Evolutionary conservation across 2,888 invertebrate species (phyloP).

Genomic region (Drosophila macrospina): DNA sequence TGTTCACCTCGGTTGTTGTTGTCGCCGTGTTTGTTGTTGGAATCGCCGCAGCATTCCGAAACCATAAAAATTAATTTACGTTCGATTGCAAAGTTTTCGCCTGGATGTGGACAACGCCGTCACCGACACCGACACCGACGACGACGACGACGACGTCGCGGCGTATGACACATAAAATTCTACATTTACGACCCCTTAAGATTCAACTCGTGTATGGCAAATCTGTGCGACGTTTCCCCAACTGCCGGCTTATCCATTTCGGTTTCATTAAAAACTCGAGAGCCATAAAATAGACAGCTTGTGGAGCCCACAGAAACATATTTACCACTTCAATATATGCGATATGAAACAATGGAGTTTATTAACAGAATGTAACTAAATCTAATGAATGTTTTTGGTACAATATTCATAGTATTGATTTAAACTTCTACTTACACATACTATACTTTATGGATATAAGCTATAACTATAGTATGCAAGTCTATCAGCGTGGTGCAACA

Average conservation of each 20-base stretch:
- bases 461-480: neutral
- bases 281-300: constrained; percentile 35
- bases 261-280: constrained; percentile 48
- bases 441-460: too few relatives aligned
- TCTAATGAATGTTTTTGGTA: neutral
- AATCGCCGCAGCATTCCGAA: constrained; percentile 29
- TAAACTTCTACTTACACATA: too few relatives aligned
- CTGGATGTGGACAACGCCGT: constrained; percentile 32
- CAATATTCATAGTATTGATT: too few relatives aligned
- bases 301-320: neutral
- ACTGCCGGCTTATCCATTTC: constrained; percentile 42
- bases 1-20: constrained; percentile 9
- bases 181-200: constrained; percentile 73
- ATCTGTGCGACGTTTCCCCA: constrained; percentile 17
- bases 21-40: constrained; percentile 14
- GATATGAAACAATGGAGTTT: too few relatives aligned
- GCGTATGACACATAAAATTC: constrained; percentile 76
- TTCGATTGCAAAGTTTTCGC: constrained; percentile 76
- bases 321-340: neutral
- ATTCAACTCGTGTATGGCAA: constrained; percentile 46
- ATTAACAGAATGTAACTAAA: constrained; percentile 12
- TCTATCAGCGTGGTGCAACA: constrained; percentile 23
- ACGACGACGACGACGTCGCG: too few relatives aligned
- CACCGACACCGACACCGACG: neutral
- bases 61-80: constrained; percentile 78